Conservation (phyloP, 2,888 invertebrate species). For the Cotesia congregata region DNA sequence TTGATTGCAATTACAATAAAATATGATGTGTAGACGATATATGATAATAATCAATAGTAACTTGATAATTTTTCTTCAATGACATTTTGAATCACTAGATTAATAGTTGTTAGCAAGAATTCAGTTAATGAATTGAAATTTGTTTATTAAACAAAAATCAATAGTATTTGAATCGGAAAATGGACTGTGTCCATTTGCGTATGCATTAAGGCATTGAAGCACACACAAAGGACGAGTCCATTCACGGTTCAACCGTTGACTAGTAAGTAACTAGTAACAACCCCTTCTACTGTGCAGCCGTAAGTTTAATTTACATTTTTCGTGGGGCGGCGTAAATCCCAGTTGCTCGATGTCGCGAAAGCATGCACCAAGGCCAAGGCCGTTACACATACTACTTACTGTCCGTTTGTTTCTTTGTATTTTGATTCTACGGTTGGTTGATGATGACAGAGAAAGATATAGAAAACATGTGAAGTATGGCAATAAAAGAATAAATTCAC, state of each 20-base stretch:
- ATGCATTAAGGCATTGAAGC: slow-evolving; percentile 11
- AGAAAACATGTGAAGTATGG: not conserved
- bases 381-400: slow-evolving; percentile 12
- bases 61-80: no score
- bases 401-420: not conserved
- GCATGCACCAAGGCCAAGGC: slow-evolving; percentile 39
- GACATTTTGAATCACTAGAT: no score
- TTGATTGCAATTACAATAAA: no score
- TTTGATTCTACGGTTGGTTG: not conserved
- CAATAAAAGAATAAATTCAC: slow-evolving; percentile 9
- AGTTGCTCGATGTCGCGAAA: slow-evolving; percentile 32
- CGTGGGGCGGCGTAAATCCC: slow-evolving; percentile 32
- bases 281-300: not conserved
- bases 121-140: not conserved
- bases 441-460: slow-evolving; percentile 2
- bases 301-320: slow-evolving; percentile 19
- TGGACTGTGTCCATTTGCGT: slow-evolving; percentile 35
- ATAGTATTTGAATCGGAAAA: slow-evolving; percentile 10
- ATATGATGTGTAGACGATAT: no score
- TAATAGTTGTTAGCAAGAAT: not conserved
- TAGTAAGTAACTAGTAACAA: not conserved
- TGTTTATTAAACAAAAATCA: not conserved
- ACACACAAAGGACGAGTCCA: slow-evolving; percentile 35
- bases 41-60: no score
- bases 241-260: slow-evolving; percentile 25